A percentile compares a stretch with the other conserved stretches of the same genome.
Evolutionary conservation across 2,888 invertebrate genomes (phyloP).

Genomic region (Andrena trimmerana): DNA sequence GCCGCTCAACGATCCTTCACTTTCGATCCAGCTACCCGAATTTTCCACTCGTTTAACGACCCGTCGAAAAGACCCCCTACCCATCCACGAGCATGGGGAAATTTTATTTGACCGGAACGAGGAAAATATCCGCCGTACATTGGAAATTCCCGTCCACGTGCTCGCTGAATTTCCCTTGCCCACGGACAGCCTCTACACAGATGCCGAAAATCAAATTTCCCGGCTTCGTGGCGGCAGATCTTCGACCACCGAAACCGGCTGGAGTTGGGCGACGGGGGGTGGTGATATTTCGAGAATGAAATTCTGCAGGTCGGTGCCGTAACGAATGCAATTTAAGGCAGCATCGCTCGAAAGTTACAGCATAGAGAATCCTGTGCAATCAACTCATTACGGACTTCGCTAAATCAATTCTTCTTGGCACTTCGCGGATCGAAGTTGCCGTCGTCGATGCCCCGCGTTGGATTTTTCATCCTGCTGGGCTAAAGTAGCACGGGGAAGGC

Average conservation of each 20-base stretch:
- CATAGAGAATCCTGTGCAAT: constrained; percentile 67
- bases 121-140: constrained; percentile 21
- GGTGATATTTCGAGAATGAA: constrained; percentile 69
- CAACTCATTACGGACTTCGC: constrained; percentile 69
- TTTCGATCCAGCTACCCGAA: constrained; percentile 7
- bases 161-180: constrained; percentile 44
- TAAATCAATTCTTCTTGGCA: constrained; percentile 64
- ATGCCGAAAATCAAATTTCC: constrained; percentile 67
- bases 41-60: constrained; percentile 10
- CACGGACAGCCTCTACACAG: constrained; percentile 58
- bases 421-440: constrained; percentile 49
- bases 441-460: background rate
- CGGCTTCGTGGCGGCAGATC: constrained; percentile 43
- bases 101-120: background rate
- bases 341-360: constrained; percentile 61
- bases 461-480: constrained; percentile 4
- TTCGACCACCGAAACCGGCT: constrained; percentile 22
- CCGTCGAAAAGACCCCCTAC: background rate
- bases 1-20: constrained; percentile 1
- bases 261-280: background rate
- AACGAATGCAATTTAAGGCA: constrained; percentile 69
- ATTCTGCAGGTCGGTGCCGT: constrained; percentile 62
- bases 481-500: background rate
- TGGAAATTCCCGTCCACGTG: constrained; percentile 44
- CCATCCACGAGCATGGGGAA: background rate